phyloP scores from a whole-genome alignment of 2,113 vertebrate species.

The Takifugu flavidus region DNA sequence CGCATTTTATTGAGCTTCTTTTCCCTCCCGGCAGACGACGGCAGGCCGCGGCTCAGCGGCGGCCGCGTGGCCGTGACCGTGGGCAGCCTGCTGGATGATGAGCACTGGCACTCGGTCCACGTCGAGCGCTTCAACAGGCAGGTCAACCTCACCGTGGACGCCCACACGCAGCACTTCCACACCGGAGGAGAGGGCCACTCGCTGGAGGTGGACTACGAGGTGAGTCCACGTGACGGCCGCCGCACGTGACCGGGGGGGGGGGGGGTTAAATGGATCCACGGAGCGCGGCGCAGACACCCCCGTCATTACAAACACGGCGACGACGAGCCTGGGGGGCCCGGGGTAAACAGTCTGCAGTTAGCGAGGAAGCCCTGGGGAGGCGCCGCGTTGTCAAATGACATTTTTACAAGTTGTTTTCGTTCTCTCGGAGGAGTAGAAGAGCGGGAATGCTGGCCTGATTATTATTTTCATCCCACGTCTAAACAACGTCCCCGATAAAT shows the following conservation, averaged over 20 bases:
- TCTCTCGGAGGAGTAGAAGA: conserved; percentile 2
- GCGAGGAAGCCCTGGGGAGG: neutral
- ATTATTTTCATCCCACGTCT: neutral
- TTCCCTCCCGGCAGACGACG: conserved; percentile 77
- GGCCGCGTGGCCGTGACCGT: conserved; percentile 76
- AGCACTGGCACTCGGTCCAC: conserved; percentile 94
- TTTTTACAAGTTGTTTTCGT: conserved; percentile 13
- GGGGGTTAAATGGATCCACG: too few relatives aligned
- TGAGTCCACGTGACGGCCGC: conserved; percentile 58
- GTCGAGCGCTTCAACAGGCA: conserved; percentile 94
- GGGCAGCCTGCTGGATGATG: conserved; percentile 94
- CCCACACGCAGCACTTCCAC: conserved; percentile 87
- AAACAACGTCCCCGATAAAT: neutral
- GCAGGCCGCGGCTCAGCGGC: conserved; percentile 73
- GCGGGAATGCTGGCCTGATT: neutral
- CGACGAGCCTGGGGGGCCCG: conserved; percentile 2
- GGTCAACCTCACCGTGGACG: conserved; percentile 94
- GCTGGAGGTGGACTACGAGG: conserved; percentile 97
- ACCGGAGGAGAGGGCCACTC: conserved; percentile 87
- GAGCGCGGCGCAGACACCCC: too few relatives aligned
- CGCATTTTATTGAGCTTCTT: neutral
- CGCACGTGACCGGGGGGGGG: neutral
- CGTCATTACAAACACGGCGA: neutral
- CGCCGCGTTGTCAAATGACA: conserved; percentile 1
- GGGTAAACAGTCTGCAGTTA: conserved; percentile 6